Evolutionary conservation across 2,888 invertebrate species (phyloP).

Genomic region (Tethea ocularis): DNA sequence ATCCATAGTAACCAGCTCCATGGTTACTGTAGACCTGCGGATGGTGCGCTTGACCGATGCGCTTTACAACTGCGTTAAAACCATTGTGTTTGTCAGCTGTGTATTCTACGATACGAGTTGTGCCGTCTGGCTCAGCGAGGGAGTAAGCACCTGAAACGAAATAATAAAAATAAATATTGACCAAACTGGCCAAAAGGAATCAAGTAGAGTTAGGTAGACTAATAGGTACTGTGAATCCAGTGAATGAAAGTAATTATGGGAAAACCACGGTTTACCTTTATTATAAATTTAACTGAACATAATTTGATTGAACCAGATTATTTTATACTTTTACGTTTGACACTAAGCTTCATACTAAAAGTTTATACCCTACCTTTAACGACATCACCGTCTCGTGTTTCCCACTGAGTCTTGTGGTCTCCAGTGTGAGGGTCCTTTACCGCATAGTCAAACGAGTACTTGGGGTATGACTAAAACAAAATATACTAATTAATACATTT

Average conservation of each 20-base stretch:
- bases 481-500: too few relatives aligned
- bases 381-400: conserved; percentile 84
- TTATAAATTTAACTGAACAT: neutral
- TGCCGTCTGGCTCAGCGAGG: conserved; percentile 78
- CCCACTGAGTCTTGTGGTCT: conserved; percentile 85
- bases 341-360: too few relatives aligned
- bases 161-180: neutral
- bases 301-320: too few relatives aligned
- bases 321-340: too few relatives aligned
- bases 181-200: too few relatives aligned
- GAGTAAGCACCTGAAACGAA: conserved; percentile 73
- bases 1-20: conserved; percentile 56
- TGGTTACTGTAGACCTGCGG: conserved; percentile 68
- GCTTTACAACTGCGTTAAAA: conserved; percentile 80
- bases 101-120: conserved; percentile 79
- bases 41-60: conserved; percentile 75
- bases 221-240: too few relatives aligned
- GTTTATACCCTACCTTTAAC: conserved; percentile 71
- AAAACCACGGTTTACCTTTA: too few relatives aligned
- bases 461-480: conserved; percentile 79
- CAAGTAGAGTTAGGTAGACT: too few relatives aligned
- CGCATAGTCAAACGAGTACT: conserved; percentile 84
- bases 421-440: conserved; percentile 86
- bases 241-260: too few relatives aligned
- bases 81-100: conserved; percentile 79